phyloP scores from a whole-genome alignment of 2,113 vertebrate species.

The Lamprologus sp. region DNA sequence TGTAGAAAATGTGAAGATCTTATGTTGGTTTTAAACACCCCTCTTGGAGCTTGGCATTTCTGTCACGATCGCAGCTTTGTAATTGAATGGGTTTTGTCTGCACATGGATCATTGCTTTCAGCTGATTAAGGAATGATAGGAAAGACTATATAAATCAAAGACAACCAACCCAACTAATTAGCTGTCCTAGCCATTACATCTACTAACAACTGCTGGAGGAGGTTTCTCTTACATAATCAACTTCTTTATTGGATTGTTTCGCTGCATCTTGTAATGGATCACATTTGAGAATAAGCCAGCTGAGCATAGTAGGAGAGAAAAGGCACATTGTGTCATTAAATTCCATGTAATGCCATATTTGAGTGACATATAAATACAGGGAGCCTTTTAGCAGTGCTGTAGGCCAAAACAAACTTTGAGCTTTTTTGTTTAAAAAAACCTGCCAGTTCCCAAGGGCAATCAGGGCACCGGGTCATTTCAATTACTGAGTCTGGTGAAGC shows the following conservation, averaged over 20 bases:
- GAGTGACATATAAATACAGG: background rate
- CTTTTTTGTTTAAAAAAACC: background rate
- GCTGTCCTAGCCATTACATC: slow-evolving; percentile 54
- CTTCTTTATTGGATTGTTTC: slow-evolving; percentile 29
- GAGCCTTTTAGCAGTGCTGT: background rate
- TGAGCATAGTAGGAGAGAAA: background rate
- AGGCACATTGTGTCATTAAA: background rate
- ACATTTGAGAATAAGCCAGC: background rate
- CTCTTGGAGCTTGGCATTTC: slow-evolving; percentile 33
- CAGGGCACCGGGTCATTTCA: slow-evolving; percentile 25
- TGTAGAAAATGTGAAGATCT: slow-evolving; percentile 53
- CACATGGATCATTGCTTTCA: slow-evolving; percentile 59
- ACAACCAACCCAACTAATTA: slow-evolving; percentile 69
- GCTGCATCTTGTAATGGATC: slow-evolving; percentile 6
- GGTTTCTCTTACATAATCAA: slow-evolving; percentile 52
- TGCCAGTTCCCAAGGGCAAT: slow-evolving; percentile 22
- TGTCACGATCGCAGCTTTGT: slow-evolving; percentile 45
- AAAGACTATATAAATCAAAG: slow-evolving; percentile 67
- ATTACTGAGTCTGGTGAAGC: slow-evolving; percentile 24
- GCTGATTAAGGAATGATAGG: slow-evolving; percentile 64
- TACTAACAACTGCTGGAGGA: slow-evolving; percentile 51
- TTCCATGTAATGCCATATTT: background rate
- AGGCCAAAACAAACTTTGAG: background rate
- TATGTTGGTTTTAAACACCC: slow-evolving; percentile 48
- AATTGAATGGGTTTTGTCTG: slow-evolving; percentile 63